phyloP scores from a whole-genome alignment of 2,888 invertebrate genomes.

The Oithona nana region DNA sequence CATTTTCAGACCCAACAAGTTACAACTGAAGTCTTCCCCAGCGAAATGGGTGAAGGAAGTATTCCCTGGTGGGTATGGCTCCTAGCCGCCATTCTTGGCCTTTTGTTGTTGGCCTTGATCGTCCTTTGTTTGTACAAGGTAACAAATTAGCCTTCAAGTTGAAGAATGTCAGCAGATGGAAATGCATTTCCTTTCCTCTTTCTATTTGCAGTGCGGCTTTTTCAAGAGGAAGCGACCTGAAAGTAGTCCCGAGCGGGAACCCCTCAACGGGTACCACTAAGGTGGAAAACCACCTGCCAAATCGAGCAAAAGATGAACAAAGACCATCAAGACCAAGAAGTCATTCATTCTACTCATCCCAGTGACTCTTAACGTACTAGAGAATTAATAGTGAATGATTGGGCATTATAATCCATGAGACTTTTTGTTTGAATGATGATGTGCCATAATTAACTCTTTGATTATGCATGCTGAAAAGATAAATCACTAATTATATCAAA shows the following conservation, averaged over 20 bases:
- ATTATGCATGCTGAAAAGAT: too few relatives aligned
- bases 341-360: too few relatives aligned
- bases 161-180: background rate
- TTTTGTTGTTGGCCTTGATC: constrained; percentile 52
- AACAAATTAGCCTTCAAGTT: constrained; percentile 21
- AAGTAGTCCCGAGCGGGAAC: constrained; percentile 7
- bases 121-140: constrained; percentile 64
- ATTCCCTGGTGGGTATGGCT: constrained; percentile 71
- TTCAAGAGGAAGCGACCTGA: constrained; percentile 23
- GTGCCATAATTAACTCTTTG: too few relatives aligned
- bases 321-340: too few relatives aligned
- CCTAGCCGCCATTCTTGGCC: constrained; percentile 59
- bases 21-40: constrained; percentile 15
- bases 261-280: constrained; percentile 15
- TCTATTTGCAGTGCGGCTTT: constrained; percentile 22
- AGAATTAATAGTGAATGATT: too few relatives aligned
- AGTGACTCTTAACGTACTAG: too few relatives aligned
- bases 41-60: background rate
- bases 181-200: background rate
- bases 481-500: background rate
- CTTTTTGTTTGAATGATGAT: too few relatives aligned
- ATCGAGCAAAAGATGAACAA: background rate
- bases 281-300: background rate
- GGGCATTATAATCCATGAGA: too few relatives aligned
- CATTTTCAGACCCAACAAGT: constrained; percentile 6